These are phyloP conservation scores for Halichoerus grypus DNA, from an alignment of 2,113 vertebrate species.

Conservation along the genomic window DNA sequence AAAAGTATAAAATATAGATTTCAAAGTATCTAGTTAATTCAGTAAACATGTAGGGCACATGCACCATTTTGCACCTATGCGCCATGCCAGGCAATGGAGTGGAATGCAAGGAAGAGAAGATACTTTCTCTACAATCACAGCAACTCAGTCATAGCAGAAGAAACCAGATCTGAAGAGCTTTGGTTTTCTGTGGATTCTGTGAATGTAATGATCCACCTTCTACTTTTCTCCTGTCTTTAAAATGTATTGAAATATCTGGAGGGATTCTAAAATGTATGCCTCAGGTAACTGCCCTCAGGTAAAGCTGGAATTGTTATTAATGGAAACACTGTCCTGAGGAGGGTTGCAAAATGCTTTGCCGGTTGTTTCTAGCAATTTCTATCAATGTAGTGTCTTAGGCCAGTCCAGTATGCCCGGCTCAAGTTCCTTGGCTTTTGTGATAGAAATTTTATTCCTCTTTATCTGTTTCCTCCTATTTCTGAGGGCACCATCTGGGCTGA, in stretches of 20 bases:
- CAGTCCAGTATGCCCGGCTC: neutral
- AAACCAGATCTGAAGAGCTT: neutral
- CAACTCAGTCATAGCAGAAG: neutral
- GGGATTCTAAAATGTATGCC: neutral
- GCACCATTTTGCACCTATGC: neutral
- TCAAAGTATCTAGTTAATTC: neutral
- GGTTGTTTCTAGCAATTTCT: neutral
- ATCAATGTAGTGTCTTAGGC: neutral
- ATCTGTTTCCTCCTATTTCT: conserved; percentile 1
- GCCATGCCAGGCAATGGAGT: neutral
- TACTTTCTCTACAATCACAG: neutral
- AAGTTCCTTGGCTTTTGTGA: conserved; percentile 4
- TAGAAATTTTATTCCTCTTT: neutral
- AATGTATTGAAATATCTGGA: neutral
- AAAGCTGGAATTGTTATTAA: conserved; percentile 13
- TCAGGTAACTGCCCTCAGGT: neutral
- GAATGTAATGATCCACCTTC: neutral
- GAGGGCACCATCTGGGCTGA: conserved; percentile 7
- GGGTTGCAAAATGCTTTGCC: neutral
- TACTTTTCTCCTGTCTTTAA: neutral
- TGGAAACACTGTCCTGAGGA: neutral
- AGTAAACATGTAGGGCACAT: neutral
- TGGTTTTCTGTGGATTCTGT: neutral
- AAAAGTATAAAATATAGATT: neutral
- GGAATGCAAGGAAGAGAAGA: neutral